phyloP scores from a whole-genome alignment of 2,113 vertebrate genomes.

The Pseudopipra pipra region DNA sequence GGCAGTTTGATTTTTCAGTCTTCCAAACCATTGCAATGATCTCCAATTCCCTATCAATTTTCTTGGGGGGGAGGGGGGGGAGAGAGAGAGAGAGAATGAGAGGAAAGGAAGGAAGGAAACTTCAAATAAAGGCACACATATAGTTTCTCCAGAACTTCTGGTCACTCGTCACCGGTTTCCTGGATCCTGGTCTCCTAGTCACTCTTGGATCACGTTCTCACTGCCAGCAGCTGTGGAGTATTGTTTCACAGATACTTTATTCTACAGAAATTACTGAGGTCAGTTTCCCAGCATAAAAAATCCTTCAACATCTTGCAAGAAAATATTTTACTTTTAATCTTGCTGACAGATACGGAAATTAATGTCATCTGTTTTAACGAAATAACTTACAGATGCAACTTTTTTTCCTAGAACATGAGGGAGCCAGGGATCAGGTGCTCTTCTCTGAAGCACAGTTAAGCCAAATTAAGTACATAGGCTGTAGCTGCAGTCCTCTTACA shows the following conservation, averaged over 20 bases:
- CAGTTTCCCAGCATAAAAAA: background rate
- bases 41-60: background rate
- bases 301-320: background rate
- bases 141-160: background rate
- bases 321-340: background rate
- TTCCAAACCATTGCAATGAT: background rate
- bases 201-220: background rate
- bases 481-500: background rate
- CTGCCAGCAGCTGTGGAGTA: background rate
- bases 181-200: background rate
- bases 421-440: background rate
- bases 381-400: background rate
- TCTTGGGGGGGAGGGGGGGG: accelerated
- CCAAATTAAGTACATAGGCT: background rate
- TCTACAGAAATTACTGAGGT: background rate
- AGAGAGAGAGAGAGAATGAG: too few relatives aligned
- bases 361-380: background rate
- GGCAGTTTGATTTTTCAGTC: background rate
- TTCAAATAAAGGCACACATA: background rate
- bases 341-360: background rate
- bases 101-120: background rate
- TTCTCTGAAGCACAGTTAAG: background rate
- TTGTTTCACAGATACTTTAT: background rate
- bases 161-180: too few relatives aligned
- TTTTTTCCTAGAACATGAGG: background rate